Percentiles rank a stretch among this genome's conserved stretches.
Conservation (phyloP, 2,888 invertebrate species). For the Drosophila differens region DNA sequence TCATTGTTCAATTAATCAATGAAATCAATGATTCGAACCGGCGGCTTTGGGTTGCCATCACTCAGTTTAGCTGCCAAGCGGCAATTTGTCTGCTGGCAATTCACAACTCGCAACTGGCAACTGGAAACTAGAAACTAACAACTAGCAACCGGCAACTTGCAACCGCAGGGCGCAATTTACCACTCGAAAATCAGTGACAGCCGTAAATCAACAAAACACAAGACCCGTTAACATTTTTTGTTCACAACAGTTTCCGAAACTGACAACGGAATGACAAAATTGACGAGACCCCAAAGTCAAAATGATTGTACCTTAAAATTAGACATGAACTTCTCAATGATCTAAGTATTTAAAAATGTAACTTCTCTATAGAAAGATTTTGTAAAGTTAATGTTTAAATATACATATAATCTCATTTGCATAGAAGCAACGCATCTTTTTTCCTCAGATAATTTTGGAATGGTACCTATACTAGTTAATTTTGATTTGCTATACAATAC, state of each 20-base stretch:
- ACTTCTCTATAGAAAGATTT: background rate
- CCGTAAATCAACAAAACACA: conserved; percentile 48
- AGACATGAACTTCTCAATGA: background rate
- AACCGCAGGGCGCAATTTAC: conserved; percentile 53
- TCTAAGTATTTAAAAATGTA: background rate
- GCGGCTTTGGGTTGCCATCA: conserved; percentile 44
- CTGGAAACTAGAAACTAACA: background rate
- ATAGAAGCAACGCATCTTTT: background rate
- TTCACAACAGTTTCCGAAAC: conserved; percentile 4
- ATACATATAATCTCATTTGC: background rate
- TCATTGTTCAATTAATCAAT: conserved; percentile 60
- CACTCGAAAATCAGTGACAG: conserved; percentile 50
- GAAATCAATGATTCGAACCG: conserved; percentile 46
- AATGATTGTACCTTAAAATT: background rate
- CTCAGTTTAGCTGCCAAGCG: conserved; percentile 25
- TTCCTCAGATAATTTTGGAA: background rate
- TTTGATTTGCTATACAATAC: background rate
- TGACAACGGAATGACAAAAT: conserved; percentile 20
- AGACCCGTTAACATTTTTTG: conserved; percentile 36
- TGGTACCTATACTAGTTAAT: background rate
- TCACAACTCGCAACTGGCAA: background rate
- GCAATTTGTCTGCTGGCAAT: conserved; percentile 56
- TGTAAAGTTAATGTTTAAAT: background rate
- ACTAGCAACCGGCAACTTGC: conserved; percentile 15
- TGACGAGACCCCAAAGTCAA: conserved; percentile 5